Evolutionary conservation across 2,797 vertebrate genomes (phyloP).

Genomic region (Liparis tanakae): DNA sequence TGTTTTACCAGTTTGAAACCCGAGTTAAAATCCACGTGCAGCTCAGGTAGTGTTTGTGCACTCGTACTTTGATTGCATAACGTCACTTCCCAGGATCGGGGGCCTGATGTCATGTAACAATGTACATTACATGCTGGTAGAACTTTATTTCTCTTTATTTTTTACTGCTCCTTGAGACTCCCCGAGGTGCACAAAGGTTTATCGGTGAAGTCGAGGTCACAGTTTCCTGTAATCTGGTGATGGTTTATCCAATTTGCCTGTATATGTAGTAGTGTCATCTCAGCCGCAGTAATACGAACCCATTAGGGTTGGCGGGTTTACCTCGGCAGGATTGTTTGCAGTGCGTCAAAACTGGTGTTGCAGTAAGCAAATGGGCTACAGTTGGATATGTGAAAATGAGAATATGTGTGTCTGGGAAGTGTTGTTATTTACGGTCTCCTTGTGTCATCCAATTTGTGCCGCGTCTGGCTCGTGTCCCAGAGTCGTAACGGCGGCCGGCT

Average conservation of each 20-base stretch:
- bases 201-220: neutral
- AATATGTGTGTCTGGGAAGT: slow-evolving; percentile 36
- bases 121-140: neutral
- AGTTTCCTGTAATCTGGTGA: neutral
- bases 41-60: neutral
- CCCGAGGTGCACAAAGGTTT: neutral
- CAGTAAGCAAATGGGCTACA: slow-evolving; percentile 6
- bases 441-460: slow-evolving; percentile 59
- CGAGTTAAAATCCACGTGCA: neutral
- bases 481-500: slow-evolving; percentile 43
- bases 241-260: neutral
- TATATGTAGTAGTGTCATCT: slow-evolving; percentile 4
- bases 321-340: neutral
- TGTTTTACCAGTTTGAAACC: neutral
- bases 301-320: neutral
- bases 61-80: neutral
- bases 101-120: neutral
- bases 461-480: slow-evolving; percentile 48
- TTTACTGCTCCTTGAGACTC: too few relatives aligned
- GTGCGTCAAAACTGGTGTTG: slow-evolving; percentile 25
- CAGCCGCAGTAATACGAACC: neutral
- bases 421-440: slow-evolving; percentile 59
- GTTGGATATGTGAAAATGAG: slow-evolving; percentile 1
- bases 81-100: neutral
- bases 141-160: neutral